phyloP scores from a whole-genome alignment of 2,888 invertebrate genomes.

The Brenthis daphne region DNA sequence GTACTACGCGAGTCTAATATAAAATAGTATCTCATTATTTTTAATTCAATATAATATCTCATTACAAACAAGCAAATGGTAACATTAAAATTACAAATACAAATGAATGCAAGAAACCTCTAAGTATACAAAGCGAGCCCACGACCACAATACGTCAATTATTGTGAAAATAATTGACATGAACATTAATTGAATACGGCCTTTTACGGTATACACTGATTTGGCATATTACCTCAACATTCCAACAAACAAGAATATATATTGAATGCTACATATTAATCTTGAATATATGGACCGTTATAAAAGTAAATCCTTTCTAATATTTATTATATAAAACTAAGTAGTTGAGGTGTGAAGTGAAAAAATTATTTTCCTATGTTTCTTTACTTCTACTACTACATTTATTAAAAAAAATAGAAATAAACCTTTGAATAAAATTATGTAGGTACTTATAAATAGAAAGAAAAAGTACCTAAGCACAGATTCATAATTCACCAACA shows the following conservation, averaged over 20 bases:
- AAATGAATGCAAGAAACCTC: conserved; percentile 17
- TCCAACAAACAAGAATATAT: conserved; percentile 18
- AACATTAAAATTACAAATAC: conserved; percentile 14
- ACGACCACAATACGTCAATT: conserved; percentile 32
- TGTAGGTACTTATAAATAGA: too few relatives aligned
- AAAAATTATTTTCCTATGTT: too few relatives aligned
- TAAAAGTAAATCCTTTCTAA: too few relatives aligned
- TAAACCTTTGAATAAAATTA: too few relatives aligned
- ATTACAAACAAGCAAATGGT: background rate
- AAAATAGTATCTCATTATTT: background rate
- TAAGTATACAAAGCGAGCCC: conserved; percentile 16
- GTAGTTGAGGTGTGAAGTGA: too few relatives aligned
- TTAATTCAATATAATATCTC: background rate
- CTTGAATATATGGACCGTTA: too few relatives aligned
- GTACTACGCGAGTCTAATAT: background rate
- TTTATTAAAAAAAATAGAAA: too few relatives aligned
- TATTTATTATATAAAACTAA: too few relatives aligned
- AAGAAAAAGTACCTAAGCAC: too few relatives aligned
- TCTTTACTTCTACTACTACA: too few relatives aligned
- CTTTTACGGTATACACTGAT: conserved; percentile 32
- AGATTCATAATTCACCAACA: too few relatives aligned
- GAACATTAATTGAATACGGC: conserved; percentile 32
- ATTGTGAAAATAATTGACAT: conserved; percentile 30
- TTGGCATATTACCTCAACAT: conserved; percentile 30
- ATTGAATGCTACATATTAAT: conserved; percentile 1